These are phyloP conservation scores for Acanthiza pusilla DNA, from an alignment of 2,797 vertebrate genomes.

Conservation along the genomic window DNA sequence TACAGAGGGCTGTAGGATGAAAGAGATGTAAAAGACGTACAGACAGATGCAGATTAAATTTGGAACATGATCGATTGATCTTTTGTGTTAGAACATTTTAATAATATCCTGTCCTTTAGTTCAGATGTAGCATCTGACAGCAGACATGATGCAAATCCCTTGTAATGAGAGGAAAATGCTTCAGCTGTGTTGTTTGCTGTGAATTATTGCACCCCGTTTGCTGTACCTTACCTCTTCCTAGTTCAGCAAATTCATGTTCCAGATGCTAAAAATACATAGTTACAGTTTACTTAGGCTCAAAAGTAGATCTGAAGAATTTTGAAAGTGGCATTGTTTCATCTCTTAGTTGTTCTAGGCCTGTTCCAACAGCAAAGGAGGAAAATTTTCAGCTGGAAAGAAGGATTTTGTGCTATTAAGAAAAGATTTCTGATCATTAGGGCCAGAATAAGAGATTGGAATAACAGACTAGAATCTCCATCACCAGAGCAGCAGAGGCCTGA, in stretches of 20 bases:
- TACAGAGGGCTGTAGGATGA: not conserved
- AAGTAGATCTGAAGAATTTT: not conserved
- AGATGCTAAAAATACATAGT: not conserved
- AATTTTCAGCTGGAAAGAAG: not conserved
- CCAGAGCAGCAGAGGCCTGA: not conserved
- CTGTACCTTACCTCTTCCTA: not conserved
- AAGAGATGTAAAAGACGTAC: not conserved
- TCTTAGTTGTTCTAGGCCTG: not conserved
- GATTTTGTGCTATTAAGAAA: not conserved
- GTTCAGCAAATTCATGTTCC: not conserved
- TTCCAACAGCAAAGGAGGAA: not conserved
- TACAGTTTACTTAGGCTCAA: not conserved
- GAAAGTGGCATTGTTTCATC: not conserved
- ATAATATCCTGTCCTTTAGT: not conserved
- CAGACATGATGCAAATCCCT: not conserved
- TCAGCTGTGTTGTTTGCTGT: not conserved
- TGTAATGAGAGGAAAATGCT: not conserved
- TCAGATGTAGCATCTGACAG: not conserved
- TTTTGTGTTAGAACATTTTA: not conserved
- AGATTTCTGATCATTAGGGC: not conserved
- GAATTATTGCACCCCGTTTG: not conserved
- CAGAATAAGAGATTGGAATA: not conserved
- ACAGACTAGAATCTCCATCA: not conserved
- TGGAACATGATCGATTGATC: not conserved
- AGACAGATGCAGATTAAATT: conserved; percentile 23